Evolutionary conservation across 2,888 invertebrate genomes (phyloP).

Genomic region (Cataglyphis cursor): DNA sequence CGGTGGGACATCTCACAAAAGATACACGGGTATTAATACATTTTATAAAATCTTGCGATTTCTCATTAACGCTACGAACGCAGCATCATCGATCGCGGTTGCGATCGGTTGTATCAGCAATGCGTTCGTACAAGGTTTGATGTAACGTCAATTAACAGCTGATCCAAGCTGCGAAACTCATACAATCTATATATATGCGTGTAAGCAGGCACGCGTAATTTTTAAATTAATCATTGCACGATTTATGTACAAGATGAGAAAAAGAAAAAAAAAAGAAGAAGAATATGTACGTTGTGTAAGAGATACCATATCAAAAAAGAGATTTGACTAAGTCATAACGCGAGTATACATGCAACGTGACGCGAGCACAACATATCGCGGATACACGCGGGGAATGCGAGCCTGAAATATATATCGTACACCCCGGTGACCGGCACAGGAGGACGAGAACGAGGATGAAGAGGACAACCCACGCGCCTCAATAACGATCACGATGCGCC

Average conservation of each 20-base stretch:
- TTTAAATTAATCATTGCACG: conserved; percentile 20
- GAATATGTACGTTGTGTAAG: neutral
- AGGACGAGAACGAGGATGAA: conserved; percentile 54
- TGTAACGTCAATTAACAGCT: conserved; percentile 32
- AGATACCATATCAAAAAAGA: neutral
- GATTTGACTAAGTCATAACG: conserved; percentile 32
- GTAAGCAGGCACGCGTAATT: neutral
- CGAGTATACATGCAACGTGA: conserved; percentile 28
- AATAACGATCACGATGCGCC: conserved; percentile 80
- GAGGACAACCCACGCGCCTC: conserved; percentile 80
- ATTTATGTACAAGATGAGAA: neutral
- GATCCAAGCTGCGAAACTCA: neutral
- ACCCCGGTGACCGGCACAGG: conserved; percentile 22
- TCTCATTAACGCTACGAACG: conserved; percentile 41
- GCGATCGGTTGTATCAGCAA: neutral
- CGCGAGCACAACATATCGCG: conserved; percentile 12
- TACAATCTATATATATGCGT: neutral
- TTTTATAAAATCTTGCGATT: conserved; percentile 51
- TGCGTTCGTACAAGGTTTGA: neutral
- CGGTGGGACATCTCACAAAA: conserved; percentile 28
- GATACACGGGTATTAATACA: conserved; percentile 25
- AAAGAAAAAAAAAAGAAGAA: neutral
- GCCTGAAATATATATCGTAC: conserved; percentile 54
- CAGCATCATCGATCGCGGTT: conserved; percentile 23
- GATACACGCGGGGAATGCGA: conserved; percentile 50